Base-by-base conservation (phyloP, 2,113 vertebrate species). In the Plectropomus leopardus region DNA sequence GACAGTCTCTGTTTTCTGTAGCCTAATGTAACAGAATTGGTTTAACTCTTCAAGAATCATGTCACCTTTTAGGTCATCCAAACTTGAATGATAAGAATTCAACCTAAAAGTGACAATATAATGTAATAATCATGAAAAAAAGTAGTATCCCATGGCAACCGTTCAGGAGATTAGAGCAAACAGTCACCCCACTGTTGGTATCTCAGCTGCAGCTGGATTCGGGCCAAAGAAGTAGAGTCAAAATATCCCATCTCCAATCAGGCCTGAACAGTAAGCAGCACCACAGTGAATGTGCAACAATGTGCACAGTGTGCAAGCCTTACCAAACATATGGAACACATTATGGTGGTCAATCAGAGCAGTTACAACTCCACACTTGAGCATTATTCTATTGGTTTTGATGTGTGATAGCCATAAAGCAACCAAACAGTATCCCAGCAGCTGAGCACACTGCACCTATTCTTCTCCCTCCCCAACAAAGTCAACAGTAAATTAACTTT, bases 321-420 rank as follows among this genome's bases (percentile, higher is more conserved):
- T 15, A 36, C 50, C 47, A 34, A 82, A 73, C 90, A 91, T 84
- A 85, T 92, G 89, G 90, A 80, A 89, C 19, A 2, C 66, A 85
- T 93, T 92, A 91, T 86, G 50, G 51, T 82, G 87, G 79, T 83
- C 83, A 53, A 60, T 82, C 63, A 66, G 58, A 81, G 77, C 78
- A 81, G 78, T 78, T 69, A 70, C 68, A 77, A 24, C 78, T 16
- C 75, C 69, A 51, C 72, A 78, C 53, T 80, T 26, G 5, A 76
- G 55, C 68, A 80, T 87, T 86, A 84, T 80, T 64, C 82, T 26
- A 51, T 87, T 89, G 72, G 68, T 71, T 69, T 70, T 82, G 73
- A 84, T 11, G 70, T 0, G 55, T 48, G 76, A 84, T 84, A 85
- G 57, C 54, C 8, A 11, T 79, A 85, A 90, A 88, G 70, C 73